phyloP scores from a whole-genome alignment of 2,113 vertebrate species.

The Cinclus cinclus region DNA sequence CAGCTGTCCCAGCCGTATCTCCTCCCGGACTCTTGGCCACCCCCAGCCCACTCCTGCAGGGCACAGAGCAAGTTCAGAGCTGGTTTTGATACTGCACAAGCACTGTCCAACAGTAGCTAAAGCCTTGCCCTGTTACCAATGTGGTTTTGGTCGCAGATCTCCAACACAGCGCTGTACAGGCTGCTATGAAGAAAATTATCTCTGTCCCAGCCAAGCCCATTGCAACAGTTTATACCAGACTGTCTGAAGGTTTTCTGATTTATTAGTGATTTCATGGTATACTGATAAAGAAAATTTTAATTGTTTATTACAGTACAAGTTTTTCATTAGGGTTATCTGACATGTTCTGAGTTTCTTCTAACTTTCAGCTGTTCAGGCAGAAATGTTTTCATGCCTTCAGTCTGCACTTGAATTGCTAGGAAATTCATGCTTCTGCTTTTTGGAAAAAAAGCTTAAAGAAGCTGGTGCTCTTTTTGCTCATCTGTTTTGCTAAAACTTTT shows the following conservation, averaged over 20 bases:
- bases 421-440: not conserved
- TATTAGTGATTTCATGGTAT: not conserved
- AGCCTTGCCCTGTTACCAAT: not conserved
- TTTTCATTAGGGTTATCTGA: not conserved
- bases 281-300: not conserved
- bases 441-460: not conserved
- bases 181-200: not conserved
- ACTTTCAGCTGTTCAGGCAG: not conserved
- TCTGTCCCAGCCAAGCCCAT: not conserved
- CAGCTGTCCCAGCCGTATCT: not conserved
- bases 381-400: not conserved
- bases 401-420: not conserved
- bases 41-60: not conserved
- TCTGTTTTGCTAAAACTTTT: not conserved
- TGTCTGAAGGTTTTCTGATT: not conserved
- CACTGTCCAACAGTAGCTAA: not conserved
- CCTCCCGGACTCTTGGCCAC: not conserved
- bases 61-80: not conserved
- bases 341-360: not conserved
- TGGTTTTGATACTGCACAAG: not conserved
- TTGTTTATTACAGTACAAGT: not conserved
- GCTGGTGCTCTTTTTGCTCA: not conserved
- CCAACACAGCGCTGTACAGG: rapidly evolving
- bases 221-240: not conserved
- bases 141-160: rapidly evolving